Evolutionary conservation across 2,797 vertebrate genomes (phyloP), one percentile per base, ranked within the genome.

Genomic region (Okamejei kenojei): DNA sequence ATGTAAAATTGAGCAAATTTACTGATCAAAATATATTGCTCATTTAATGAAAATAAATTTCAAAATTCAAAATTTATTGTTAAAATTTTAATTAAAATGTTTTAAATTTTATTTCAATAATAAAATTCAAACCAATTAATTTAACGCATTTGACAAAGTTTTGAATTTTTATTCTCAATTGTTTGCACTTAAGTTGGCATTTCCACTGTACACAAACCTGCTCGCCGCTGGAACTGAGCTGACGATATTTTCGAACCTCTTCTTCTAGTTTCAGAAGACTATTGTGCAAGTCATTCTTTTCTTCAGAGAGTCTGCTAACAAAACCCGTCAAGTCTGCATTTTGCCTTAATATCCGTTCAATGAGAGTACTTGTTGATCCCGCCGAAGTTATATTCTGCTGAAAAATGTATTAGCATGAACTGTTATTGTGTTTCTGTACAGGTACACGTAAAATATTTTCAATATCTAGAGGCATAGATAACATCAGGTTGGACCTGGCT

Each of bases 261-360:
- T 98, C 98, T 94, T 99, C 98, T 94, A 99, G 94, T 65, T 96
- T 97, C 93, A 98, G 96, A 65, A 97, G 94, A 79, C 96, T 96
- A 93, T 98, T 99, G 93, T 98, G 97, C 94, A 99, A 96, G 93
- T 98, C 98, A 82, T 98, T 99, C 96, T 99, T 99, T 95, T 99
- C 98, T 93, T 99, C 98, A 0, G 98, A 99, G 94, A 99, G 96
- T 0, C 97, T 97, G 94, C 98, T 98, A 94, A 99, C 98, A 17
- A 98, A 98, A 68, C 98, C 98, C 0, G 98, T 99, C 93, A 99
- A 96, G 95, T 99, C 98, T 0, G 98, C 97, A 4, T 99, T 99
- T 95, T 99, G 99, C 94, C 97, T 96, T 94, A 99, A 96, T 93
- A 99, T 96, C 58, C 97, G 97, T 96, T 99, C 98, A 0, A 97